phyloP scores from a whole-genome alignment of 2,113 vertebrate species.

The Halcyon senegalensis region DNA sequence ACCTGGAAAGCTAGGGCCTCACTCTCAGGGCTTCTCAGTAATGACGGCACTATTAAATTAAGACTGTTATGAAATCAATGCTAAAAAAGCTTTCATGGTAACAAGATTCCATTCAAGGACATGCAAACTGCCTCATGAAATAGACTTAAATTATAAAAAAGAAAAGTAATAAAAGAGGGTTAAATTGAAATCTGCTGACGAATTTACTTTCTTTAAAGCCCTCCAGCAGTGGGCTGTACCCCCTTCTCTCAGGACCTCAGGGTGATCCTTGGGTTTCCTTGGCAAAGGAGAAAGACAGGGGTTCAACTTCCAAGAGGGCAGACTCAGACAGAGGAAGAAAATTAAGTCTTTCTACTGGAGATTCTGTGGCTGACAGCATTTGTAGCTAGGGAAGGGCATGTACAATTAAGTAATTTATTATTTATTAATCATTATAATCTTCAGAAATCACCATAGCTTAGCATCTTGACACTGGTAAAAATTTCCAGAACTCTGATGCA shows the following conservation, averaged over 20 bases:
- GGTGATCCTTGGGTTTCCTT: conserved; percentile 38
- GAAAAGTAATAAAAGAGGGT: conserved; percentile 76
- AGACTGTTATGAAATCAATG: conserved; percentile 90
- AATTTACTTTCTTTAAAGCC: conserved; percentile 64
- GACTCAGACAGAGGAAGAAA: background rate
- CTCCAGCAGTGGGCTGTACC: conserved; percentile 23
- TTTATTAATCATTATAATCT: background rate
- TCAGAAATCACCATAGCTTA: background rate
- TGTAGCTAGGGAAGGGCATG: background rate
- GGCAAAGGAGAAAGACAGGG: background rate
- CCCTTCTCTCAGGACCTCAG: conserved; percentile 34
- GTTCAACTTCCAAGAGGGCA: conserved; percentile 21
- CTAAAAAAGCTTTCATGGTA: conserved; percentile 88
- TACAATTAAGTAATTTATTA: background rate
- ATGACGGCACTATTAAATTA: conserved; percentile 87
- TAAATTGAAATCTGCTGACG: conserved; percentile 72
- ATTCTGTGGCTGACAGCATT: background rate
- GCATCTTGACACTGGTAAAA: background rate
- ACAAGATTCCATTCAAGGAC: conserved; percentile 85
- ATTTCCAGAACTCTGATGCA: background rate
- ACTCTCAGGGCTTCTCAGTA: conserved; percentile 82
- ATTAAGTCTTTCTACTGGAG: background rate
- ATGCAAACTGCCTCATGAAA: conserved; percentile 80
- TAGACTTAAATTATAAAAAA: conserved; percentile 78
- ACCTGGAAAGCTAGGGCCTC: conserved; percentile 84